These are phyloP conservation scores for Bombus waltoni DNA, from an alignment of 1,140 invertebrate genomes.

Conservation along the genomic window DNA sequence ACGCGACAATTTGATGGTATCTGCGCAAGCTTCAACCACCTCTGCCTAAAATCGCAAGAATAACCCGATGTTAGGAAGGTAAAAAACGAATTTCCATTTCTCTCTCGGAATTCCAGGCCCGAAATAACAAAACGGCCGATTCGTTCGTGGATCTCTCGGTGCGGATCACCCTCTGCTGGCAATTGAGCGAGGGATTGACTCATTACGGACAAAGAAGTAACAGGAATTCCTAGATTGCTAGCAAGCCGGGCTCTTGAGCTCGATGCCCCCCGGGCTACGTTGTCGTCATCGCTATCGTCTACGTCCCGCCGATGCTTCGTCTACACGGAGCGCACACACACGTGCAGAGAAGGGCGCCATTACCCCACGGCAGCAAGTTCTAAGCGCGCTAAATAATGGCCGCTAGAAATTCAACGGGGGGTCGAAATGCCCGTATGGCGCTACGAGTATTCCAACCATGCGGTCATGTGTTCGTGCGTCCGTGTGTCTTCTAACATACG, in stretches of 20 bases:
- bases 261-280: slow-evolving; percentile 39
- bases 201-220: slow-evolving; percentile 71
- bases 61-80: background rate
- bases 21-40: background rate
- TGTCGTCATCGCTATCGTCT: slow-evolving; percentile 44
- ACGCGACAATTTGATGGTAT: background rate
- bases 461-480: slow-evolving; percentile 24
- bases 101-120: background rate
- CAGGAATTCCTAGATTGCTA: slow-evolving; percentile 71
- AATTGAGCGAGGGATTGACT: slow-evolving; percentile 68
- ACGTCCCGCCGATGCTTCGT: slow-evolving; percentile 49
- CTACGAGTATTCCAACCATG: slow-evolving; percentile 57
- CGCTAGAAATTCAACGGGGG: slow-evolving; percentile 76
- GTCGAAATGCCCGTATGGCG: slow-evolving; percentile 70
- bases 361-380: slow-evolving; percentile 74
- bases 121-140: slow-evolving; percentile 23
- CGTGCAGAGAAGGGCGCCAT: slow-evolving; percentile 62
- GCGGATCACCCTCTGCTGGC: slow-evolving; percentile 46
- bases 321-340: slow-evolving; percentile 23
- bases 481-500: slow-evolving; percentile 51
- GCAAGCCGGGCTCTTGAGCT: slow-evolving; percentile 39
- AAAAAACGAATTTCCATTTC: slow-evolving; percentile 1
- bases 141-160: slow-evolving; percentile 14
- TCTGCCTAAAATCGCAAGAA: background rate
- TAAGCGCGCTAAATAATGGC: slow-evolving; percentile 81